phyloP scores from a whole-genome alignment of 64 coral and sea anemone genomes.

The Stylophora pistillata region DNA sequence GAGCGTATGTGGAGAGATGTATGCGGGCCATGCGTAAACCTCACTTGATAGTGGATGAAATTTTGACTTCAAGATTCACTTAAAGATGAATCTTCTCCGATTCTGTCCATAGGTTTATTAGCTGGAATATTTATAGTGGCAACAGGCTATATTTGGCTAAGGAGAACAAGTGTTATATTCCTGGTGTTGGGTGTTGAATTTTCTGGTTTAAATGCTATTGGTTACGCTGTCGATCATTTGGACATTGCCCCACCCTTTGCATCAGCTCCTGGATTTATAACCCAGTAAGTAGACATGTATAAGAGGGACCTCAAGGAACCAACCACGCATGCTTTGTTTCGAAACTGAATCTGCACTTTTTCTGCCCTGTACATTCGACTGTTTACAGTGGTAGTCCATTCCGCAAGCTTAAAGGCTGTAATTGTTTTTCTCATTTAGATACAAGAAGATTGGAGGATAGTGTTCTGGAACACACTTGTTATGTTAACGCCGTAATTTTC shows the following conservation, averaged over 20 bases:
- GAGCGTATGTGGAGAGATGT: no score
- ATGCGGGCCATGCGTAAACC: no score
- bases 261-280: constrained; percentile 94
- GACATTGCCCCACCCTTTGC: constrained; percentile 94
- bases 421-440: constrained; percentile 57
- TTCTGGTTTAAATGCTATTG: constrained; percentile 97
- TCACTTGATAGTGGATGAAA: not conserved
- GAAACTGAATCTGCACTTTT: no score
- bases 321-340: no score
- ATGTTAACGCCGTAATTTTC: constrained; percentile 62
- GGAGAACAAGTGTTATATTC: constrained; percentile 84
- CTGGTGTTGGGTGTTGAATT: constrained; percentile 95
- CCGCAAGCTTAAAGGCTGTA: not conserved
- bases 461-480: constrained; percentile 92
- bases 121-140: constrained; percentile 96
- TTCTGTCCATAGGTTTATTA: constrained; percentile 52
- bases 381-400: no score
- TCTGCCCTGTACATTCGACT: no score
- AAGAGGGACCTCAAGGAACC: no score
- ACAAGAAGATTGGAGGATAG: constrained; percentile 98
- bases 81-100: not conserved
- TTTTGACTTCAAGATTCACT: not conserved
- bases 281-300: constrained; percentile 45
- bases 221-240: constrained; percentile 97
- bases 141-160: constrained; percentile 77